These are phyloP conservation scores for Julus scandinavius DNA, from an alignment of 2,888 invertebrate species.

Conservation along the genomic window DNA sequence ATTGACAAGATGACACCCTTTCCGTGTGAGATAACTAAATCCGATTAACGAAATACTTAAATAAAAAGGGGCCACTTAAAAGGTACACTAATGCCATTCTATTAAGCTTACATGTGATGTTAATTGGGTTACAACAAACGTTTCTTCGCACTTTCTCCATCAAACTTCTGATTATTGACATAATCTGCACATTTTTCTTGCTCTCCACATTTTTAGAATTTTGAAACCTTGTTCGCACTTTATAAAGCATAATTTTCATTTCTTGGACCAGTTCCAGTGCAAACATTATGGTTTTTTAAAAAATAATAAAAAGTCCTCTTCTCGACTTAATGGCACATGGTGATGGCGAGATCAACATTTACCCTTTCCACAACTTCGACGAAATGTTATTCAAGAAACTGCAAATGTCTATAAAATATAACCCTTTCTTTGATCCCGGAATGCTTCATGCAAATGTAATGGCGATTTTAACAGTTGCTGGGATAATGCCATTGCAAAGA, in stretches of 20 bases:
- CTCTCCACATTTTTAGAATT: not conserved
- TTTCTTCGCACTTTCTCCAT: not conserved
- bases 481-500: not conserved
- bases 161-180: not conserved
- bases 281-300: not conserved
- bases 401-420: not conserved
- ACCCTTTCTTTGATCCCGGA: not conserved
- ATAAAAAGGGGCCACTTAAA: not conserved
- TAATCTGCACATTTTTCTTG: no score
- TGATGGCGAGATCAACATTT: not conserved
- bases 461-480: not conserved
- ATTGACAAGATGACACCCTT: not conserved
- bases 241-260: not conserved
- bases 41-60: not conserved
- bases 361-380: not conserved
- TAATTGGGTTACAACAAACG: not conserved
- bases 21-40: not conserved
- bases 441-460: conserved; percentile 1
- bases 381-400: not conserved
- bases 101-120: not conserved
- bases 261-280: not conserved
- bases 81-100: not conserved
- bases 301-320: not conserved
- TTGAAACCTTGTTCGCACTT: not conserved
- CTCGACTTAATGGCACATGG: not conserved